These are phyloP conservation scores for Heliornis fulica DNA, from an alignment of 2,113 vertebrate species.

Conservation along the genomic window DNA sequence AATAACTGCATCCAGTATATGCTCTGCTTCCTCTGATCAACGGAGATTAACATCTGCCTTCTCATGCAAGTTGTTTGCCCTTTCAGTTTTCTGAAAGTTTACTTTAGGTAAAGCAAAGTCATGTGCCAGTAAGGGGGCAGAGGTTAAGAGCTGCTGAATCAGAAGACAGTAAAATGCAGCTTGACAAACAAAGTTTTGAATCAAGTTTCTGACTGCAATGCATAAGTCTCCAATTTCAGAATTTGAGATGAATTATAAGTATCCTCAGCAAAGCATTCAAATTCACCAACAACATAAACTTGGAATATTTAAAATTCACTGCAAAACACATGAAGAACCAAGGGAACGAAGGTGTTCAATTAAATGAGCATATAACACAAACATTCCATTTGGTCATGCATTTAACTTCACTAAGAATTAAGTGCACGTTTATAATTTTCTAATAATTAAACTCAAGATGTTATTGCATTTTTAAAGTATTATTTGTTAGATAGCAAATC, in stretches of 20 bases:
- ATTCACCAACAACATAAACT: too few relatives aligned
- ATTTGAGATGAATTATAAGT: slow-evolving; percentile 1
- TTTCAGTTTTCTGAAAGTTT: slow-evolving; percentile 21
- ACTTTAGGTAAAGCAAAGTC: neutral
- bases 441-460: slow-evolving; percentile 60
- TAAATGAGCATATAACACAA: slow-evolving; percentile 57
- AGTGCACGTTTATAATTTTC: slow-evolving; percentile 58
- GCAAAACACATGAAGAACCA: slow-evolving; percentile 52
- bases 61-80: neutral
- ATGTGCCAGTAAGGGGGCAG: slow-evolving; percentile 4
- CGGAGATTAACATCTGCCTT: neutral
- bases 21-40: neutral
- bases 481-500: slow-evolving; percentile 53
- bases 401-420: slow-evolving; percentile 58
- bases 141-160: slow-evolving; percentile 2
- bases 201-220: too few relatives aligned
- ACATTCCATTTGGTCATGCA: slow-evolving; percentile 31
- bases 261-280: neutral
- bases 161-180: slow-evolving; percentile 29
- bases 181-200: slow-evolving; percentile 18
- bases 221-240: neutral
- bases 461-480: slow-evolving; percentile 60
- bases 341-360: slow-evolving; percentile 57
- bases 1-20: neutral
- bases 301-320: slow-evolving; percentile 50